phyloP scores from a whole-genome alignment of 2,888 invertebrate species.

The Erannis defoliaria region DNA sequence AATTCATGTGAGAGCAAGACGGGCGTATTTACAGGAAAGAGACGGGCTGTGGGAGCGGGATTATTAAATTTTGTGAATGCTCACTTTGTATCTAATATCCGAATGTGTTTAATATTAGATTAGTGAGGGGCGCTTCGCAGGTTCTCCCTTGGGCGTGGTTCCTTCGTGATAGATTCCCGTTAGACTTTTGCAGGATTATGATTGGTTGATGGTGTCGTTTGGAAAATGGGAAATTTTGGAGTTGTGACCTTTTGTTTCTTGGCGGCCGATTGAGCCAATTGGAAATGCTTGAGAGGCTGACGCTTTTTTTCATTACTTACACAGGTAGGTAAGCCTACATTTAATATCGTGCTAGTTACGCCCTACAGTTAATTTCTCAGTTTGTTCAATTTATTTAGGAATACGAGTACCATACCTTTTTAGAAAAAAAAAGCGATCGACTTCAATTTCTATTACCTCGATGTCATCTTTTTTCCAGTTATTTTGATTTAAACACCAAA shows the following conservation, averaged over 20 bases:
- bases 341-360: too few species aligned
- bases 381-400: too few species aligned
- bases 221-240: conserved; percentile 68
- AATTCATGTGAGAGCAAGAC: conserved; percentile 74
- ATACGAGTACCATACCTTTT: too few species aligned
- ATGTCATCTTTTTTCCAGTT: too few species aligned
- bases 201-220: conserved; percentile 75
- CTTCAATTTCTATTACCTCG: too few species aligned
- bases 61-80: conserved; percentile 86
- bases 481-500: too few species aligned
- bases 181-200: conserved; percentile 71
- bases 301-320: background rate
- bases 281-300: conserved; percentile 1
- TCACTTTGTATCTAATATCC: conserved; percentile 86
- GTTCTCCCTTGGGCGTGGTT: conserved; percentile 69
- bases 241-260: conserved; percentile 50
- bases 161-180: conserved; percentile 75
- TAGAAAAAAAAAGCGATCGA: too few species aligned
- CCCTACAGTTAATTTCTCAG: too few species aligned
- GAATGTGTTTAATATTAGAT: conserved; percentile 87
- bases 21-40: conserved; percentile 49
- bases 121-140: conserved; percentile 71
- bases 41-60: conserved; percentile 72
- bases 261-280: conserved; percentile 41
- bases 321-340: too few species aligned